These are phyloP conservation scores for Lateolabrax maculatus DNA, from an alignment of 2,797 vertebrate species.

Conservation along the genomic window DNA sequence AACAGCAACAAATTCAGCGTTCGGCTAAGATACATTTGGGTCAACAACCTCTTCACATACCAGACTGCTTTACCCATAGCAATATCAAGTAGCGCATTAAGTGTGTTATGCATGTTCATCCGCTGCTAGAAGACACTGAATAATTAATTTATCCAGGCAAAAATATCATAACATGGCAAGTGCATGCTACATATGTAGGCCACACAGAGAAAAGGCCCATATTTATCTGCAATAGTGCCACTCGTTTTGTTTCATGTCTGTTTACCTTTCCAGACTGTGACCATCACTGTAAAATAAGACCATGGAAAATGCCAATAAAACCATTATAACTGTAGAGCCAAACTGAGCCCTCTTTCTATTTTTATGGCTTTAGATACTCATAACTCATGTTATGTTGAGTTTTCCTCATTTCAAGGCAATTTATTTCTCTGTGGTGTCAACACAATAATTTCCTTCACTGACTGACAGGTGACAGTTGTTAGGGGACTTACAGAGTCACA, in stretches of 20 bases:
- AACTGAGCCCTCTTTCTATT: slow-evolving; percentile 44
- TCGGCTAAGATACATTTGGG: slow-evolving; percentile 65
- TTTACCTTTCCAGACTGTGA: slow-evolving; percentile 85
- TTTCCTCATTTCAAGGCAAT: too few species aligned
- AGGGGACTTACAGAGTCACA: neutral
- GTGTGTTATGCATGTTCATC: slow-evolving; percentile 93
- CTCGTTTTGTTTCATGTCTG: slow-evolving; percentile 87
- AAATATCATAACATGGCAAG: slow-evolving; percentile 89
- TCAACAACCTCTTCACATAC: slow-evolving; percentile 28
- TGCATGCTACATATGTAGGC: slow-evolving; percentile 92
- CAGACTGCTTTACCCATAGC: slow-evolving; percentile 81
- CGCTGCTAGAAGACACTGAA: slow-evolving; percentile 89
- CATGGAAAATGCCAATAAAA: slow-evolving; percentile 85
- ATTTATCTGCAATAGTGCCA: slow-evolving; percentile 93
- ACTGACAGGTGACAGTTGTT: neutral
- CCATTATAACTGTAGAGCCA: slow-evolving; percentile 76
- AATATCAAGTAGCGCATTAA: slow-evolving; percentile 83
- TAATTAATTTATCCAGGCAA: slow-evolving; percentile 70
- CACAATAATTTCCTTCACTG: neutral
- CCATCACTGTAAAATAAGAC: slow-evolving; percentile 83
- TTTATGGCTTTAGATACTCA: slow-evolving; percentile 7
- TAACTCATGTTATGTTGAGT: too few species aligned
- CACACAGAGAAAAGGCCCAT: slow-evolving; percentile 86
- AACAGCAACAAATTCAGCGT: slow-evolving; percentile 22
- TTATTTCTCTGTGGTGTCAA: neutral